Conservation (phyloP, 2,113 vertebrate genomes). For the Typhlomys cinereus region DNA sequence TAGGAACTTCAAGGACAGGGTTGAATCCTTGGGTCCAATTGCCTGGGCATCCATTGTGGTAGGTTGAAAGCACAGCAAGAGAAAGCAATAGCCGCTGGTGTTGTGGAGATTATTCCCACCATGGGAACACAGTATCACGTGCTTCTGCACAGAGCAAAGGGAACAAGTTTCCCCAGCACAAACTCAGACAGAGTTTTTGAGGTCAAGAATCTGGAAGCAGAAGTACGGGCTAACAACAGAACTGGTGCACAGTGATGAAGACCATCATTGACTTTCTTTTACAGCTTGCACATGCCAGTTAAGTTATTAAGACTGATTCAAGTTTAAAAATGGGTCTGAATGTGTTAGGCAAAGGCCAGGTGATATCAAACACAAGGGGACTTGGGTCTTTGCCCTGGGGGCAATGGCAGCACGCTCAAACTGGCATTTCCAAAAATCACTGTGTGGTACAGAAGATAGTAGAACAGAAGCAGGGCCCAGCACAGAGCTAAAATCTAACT, state of each 20-base stretch:
- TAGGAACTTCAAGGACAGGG: background rate
- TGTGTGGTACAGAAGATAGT: background rate
- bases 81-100: rapidly evolving
- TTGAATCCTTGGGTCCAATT: background rate
- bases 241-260: rapidly evolving
- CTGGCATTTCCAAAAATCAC: background rate
- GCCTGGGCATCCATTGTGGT: rapidly evolving
- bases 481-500: background rate
- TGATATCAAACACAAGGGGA: background rate
- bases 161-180: background rate
- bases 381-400: rapidly evolving
- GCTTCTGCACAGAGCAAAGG: background rate
- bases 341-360: background rate
- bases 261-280: background rate
- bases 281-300: too few species aligned
- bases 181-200: background rate
- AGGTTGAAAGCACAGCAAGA: background rate
- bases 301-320: background rate
- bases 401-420: background rate
- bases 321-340: background rate
- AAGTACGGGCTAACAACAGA: background rate
- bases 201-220: rapidly evolving
- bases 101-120: rapidly evolving
- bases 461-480: background rate
- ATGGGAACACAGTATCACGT: rapidly evolving